Evolutionary conservation across 1,140 invertebrate genomes (phyloP), one percentile per base, ranked within the genome.

Genomic region (Zaprionus ornatus): DNA sequence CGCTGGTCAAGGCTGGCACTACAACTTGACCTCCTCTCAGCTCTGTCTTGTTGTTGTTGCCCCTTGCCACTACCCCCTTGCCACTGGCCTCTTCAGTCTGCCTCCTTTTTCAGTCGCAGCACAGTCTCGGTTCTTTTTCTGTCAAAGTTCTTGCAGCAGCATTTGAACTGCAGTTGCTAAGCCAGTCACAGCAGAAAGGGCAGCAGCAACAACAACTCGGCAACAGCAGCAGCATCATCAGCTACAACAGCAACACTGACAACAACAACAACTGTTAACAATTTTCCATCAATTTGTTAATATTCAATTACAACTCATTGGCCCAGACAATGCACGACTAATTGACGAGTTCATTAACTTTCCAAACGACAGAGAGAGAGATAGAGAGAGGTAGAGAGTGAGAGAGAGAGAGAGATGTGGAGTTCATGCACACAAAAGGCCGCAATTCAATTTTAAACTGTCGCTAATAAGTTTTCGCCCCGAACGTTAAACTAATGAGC

Each of bases 321-420:
- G 76, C 65, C 73, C 73, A 78, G 79, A 88, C 83, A 87, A 87
- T 87, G 80, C 80, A 77, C 62, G 72, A 88, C 85, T 87, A 88
- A 87, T 87, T 87, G 83, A 83, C 84, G 83, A 88, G 80, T 87
- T 87, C 84, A 87, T 87, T 87, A 87, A 88, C 83, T 87, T 74
- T 64, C 80, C 9, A 50, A 87, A 80, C 48, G 37, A 64, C 7
- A 48, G 37, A 56, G n/a, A 45, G 35, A 52, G 15, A 35, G 9
- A 45, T 50, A 63, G 13, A 25, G 32, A 42, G n/a, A 32, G 13
- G 1, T 0, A 12, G 13, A 25, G 17, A 19, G 7, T 15, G 19
- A 40, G 45, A 37, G 15, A 40, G 40, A 45, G n/a, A 21, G 17
- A 2, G 12, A 32, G 29, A 5, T 25, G 4, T 3, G 25, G 2